These are phyloP conservation scores for Trogon surrucura DNA, from an alignment of 2,113 vertebrate genomes.

Conservation along the genomic window DNA sequence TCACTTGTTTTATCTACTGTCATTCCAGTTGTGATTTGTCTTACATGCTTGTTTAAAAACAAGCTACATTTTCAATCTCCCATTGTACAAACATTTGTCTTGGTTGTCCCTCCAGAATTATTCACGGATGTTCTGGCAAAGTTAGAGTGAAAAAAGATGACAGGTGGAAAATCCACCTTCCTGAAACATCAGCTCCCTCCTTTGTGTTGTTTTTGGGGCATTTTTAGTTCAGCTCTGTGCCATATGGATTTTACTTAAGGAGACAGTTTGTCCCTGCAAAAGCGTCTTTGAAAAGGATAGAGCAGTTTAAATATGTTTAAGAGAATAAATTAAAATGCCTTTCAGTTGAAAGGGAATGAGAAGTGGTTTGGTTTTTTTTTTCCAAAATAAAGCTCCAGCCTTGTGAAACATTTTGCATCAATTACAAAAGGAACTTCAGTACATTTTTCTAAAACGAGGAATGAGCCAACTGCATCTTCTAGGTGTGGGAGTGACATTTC, in stretches of 20 bases:
- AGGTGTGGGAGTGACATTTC: slow-evolving; percentile 69
- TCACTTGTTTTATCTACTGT: not conserved
- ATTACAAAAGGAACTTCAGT: slow-evolving; percentile 40
- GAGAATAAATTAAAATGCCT: not conserved
- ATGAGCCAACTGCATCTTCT: slow-evolving; percentile 57
- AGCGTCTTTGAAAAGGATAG: not conserved
- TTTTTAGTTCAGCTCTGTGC: slow-evolving; percentile 4
- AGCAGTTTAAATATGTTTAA: slow-evolving; percentile 6
- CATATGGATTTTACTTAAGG: not conserved
- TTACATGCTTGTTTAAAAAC: slow-evolving; percentile 21
- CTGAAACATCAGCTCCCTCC: not conserved
- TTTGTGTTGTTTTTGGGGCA: not conserved
- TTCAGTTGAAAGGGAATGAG: not conserved
- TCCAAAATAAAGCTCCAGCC: not conserved
- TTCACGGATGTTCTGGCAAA: not conserved
- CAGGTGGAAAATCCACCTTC: not conserved
- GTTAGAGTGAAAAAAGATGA: not conserved
- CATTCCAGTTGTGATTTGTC: slow-evolving; percentile 8
- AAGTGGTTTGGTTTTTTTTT: not conserved
- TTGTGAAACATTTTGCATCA: slow-evolving; percentile 49
- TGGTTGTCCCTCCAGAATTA: not conserved
- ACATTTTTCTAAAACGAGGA: slow-evolving; percentile 33
- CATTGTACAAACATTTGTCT: not conserved
- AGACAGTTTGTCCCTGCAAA: not conserved
- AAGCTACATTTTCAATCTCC: not conserved